Base-by-base conservation (phyloP, 2,113 vertebrate species). In the Otocyon megalotis region DNA sequence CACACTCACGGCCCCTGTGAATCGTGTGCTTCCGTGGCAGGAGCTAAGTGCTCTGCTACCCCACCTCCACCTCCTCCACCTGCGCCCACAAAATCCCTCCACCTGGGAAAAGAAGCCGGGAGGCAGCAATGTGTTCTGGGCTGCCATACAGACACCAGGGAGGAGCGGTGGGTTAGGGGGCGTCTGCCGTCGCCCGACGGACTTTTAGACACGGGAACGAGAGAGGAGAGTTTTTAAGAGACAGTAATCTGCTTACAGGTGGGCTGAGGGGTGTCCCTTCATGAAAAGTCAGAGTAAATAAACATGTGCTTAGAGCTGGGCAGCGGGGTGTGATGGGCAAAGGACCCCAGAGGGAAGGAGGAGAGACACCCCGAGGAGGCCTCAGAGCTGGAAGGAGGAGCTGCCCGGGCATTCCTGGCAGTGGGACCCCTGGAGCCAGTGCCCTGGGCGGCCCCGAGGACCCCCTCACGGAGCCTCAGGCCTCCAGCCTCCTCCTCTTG, bases 201-300 rank as follows among this genome's bases (percentile, higher is more conserved):
- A 11, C 53, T 82, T 93, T 50, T 9, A 6, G 26, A 67, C 32
- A 32, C 1, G 69, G 2, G 12, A 15, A 50, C 30, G 26, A 43
- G 37, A 63, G 4, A 63, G 28, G 53, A 28, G 88, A 94, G 14
- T 86, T 94, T 74, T 8, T 15, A 79, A 95, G 77, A 91, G 43
- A 65, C 37, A 74, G 62, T 22, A 16, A 63, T 37, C 22, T 15
- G 37, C n/a, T 79, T 37, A 96, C 77, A 2, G 53, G 63, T 97
- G 93, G 96, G 96, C 62, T 82, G 97, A 98, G 91, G 71, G 94
- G 60, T 92, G 69, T 74, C 35, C 72, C 8, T 5, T 72, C 50
- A 79, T 20, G 24, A 84, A 76, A 79, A 16, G 19, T 28, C 8
- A 19, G 67, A 85, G 65, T 17, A 58, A 86, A 77, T 5, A 83